phyloP scores from a whole-genome alignment of 1,140 invertebrate species.

The Lasaia peninsularis region DNA sequence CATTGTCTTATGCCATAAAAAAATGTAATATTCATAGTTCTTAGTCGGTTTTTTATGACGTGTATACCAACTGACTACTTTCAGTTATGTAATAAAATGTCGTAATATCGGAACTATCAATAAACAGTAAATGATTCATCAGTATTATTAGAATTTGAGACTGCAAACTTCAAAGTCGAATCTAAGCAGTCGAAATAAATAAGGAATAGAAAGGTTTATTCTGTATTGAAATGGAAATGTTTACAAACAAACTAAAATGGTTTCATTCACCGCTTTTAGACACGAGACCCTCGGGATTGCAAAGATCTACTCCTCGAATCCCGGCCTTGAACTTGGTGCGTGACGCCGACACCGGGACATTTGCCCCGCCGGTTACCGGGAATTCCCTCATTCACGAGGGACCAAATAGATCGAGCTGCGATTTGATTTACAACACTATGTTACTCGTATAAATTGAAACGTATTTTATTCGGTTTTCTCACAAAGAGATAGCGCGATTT shows the following conservation, averaged over 20 bases:
- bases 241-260: slow-evolving; percentile 37
- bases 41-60: too few species aligned
- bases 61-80: too few species aligned
- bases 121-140: too few species aligned
- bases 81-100: too few species aligned
- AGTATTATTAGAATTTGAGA: too few species aligned
- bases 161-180: too few species aligned
- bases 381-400: slow-evolving; percentile 4
- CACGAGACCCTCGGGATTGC: slow-evolving; percentile 30
- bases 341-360: slow-evolving; percentile 19
- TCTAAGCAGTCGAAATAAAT: too few species aligned
- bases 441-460: neutral
- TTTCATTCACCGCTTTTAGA: slow-evolving; percentile 27
- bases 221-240: slow-evolving; percentile 25
- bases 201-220: neutral
- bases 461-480: neutral
- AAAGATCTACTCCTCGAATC: slow-evolving; percentile 28
- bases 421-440: slow-evolving; percentile 4
- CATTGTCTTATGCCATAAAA: too few species aligned
- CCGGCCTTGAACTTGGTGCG: slow-evolving; percentile 43
- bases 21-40: too few species aligned
- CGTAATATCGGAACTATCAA: too few species aligned
- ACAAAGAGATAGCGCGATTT: neutral
- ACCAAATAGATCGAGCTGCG: neutral
- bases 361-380: slow-evolving; percentile 7